phyloP scores from a whole-genome alignment of 2,113 vertebrate species.

The Oxyruncus cristatus region DNA sequence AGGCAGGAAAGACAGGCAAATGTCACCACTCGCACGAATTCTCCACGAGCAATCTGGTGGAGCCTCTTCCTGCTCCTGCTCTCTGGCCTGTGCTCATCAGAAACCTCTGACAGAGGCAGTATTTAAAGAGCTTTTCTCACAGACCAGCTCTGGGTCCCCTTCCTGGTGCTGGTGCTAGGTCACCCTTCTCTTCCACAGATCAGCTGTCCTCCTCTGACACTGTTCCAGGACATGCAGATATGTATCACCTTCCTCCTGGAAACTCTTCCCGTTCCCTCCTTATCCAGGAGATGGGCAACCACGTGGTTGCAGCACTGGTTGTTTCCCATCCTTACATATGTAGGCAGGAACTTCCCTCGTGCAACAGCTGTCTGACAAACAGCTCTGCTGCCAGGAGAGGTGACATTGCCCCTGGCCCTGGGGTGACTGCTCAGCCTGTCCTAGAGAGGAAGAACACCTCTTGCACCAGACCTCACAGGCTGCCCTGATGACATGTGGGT shows the following conservation, averaged over 20 bases:
- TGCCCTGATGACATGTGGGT: not conserved
- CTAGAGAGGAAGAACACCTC: not conserved
- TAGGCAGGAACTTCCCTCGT: not conserved
- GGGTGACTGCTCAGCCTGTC: not conserved
- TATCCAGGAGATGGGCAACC: not conserved
- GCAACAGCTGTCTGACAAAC: not conserved
- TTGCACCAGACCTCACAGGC: not conserved
- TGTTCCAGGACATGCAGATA: not conserved
- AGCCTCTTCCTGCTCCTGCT: not conserved
- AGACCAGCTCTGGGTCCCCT: not conserved
- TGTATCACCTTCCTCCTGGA: not conserved
- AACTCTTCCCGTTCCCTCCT: not conserved
- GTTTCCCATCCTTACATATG: rapidly evolving
- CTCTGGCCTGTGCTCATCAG: not conserved
- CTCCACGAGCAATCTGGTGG: not conserved
- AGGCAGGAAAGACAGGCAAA: not conserved
- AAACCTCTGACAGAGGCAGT: not conserved
- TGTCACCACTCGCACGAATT: rapidly evolving
- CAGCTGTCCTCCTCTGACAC: not conserved
- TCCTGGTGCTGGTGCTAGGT: not conserved
- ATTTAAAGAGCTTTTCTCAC: not conserved
- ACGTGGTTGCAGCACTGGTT: not conserved
- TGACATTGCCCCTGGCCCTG: not conserved
- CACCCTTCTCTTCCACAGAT: not conserved
- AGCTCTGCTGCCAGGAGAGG: not conserved